These are phyloP conservation scores for Cisticola juncidis DNA, from an alignment of 2,113 vertebrate genomes.

Conservation along the genomic window DNA sequence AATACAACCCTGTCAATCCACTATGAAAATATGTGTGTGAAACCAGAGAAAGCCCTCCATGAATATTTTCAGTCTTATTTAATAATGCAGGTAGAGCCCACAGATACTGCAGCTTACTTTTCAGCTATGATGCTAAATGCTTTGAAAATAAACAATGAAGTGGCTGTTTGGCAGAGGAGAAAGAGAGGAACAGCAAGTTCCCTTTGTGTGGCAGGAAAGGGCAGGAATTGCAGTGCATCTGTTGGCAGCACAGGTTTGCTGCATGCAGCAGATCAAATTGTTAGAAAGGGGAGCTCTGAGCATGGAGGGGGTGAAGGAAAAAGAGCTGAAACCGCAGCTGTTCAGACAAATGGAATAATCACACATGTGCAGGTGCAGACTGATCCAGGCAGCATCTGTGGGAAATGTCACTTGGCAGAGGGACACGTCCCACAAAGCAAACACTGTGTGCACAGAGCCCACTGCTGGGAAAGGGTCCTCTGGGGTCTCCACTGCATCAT, in stretches of 20 bases:
- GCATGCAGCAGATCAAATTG: neutral
- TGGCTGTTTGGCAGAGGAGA: neutral
- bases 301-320: fast-evolving
- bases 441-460: fast-evolving
- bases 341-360: slow-evolving; percentile 10
- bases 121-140: neutral
- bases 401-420: slow-evolving; percentile 5
- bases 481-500: fast-evolving
- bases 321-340: slow-evolving; percentile 16
- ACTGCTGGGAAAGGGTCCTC: neutral
- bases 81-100: neutral
- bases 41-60: neutral
- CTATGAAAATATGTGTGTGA: neutral
- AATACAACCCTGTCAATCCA: neutral
- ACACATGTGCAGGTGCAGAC: slow-evolving; percentile 4
- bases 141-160: neutral
- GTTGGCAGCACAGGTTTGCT: neutral
- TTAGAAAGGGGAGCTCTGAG: neutral
- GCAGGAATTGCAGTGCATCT: neutral
- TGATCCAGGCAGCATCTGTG: slow-evolving; percentile 28
- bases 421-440: fast-evolving
- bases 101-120: neutral
- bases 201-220: neutral
- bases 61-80: neutral
- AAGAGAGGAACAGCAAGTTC: neutral